Percentiles rank a stretch among this genome's conserved stretches.
phyloP scores from a whole-genome alignment of 2,888 invertebrate species.

The Brachynemurus nebulosus region DNA sequence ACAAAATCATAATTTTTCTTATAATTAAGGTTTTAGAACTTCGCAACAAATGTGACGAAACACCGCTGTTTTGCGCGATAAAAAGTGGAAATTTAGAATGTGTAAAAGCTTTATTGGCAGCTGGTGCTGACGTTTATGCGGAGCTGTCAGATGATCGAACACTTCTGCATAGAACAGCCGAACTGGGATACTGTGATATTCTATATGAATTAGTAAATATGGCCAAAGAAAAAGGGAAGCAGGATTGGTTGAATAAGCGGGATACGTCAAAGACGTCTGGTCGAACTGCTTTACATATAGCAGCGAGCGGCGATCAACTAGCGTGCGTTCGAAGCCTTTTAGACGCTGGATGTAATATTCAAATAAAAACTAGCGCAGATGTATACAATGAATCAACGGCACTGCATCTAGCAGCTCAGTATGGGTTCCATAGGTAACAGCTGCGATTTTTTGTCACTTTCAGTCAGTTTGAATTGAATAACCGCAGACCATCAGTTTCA shows the following conservation, averaged over 20 bases:
- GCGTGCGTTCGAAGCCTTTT: constrained; percentile 35
- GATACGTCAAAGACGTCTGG: constrained; percentile 25
- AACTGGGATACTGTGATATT: constrained; percentile 38
- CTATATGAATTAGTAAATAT: constrained; percentile 37
- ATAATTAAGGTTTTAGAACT: constrained; percentile 31
- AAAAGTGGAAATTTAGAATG: constrained; percentile 32
- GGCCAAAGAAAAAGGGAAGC: constrained; percentile 29
- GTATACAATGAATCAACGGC: constrained; percentile 34
- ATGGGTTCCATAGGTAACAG: constrained; percentile 27
- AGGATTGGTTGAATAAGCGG: background rate
- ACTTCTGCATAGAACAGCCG: constrained; percentile 45
- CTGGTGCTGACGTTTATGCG: constrained; percentile 34
- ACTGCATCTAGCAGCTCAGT: constrained; percentile 34
- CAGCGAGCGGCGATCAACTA: constrained; percentile 37
- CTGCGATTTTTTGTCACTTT: no score
- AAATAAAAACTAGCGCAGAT: constrained; percentile 31
- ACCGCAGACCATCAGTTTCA: no score
- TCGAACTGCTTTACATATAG: constrained; percentile 39
- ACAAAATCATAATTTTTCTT: background rate
- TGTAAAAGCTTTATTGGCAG: constrained; percentile 32
- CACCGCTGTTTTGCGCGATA: constrained; percentile 36
- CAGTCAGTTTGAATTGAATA: no score
- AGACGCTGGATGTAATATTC: constrained; percentile 33
- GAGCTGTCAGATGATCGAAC: constrained; percentile 35
- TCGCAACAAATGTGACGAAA: constrained; percentile 35